Conservation (phyloP, 2,797 vertebrate species). For the Thamnophis elegans region DNA sequence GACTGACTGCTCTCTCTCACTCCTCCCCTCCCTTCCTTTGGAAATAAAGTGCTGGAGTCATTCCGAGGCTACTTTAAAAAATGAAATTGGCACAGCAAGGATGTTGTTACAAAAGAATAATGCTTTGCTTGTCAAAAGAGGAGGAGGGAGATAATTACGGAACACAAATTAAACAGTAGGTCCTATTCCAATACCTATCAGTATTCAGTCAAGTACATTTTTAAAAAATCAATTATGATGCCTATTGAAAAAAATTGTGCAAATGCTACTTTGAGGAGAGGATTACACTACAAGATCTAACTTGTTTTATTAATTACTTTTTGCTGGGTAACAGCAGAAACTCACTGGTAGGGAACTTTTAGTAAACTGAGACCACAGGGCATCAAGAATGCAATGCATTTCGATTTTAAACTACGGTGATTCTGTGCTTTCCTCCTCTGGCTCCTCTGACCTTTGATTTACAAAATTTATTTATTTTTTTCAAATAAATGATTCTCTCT, state of each 20-base stretch:
- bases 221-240: conserved; percentile 52
- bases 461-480: conserved; percentile 45
- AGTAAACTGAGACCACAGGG: conserved; percentile 24
- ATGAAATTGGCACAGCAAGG: background rate
- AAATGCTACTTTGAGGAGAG: conserved; percentile 51
- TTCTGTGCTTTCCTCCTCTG: conserved; percentile 35
- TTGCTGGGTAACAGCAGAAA: conserved; percentile 50
- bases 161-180: conserved; percentile 36
- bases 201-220: conserved; percentile 46
- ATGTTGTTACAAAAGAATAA: conserved; percentile 33
- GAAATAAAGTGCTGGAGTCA: background rate
- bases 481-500: conserved; percentile 31
- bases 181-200: conserved; percentile 53
- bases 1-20: background rate
- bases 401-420: conserved; percentile 51
- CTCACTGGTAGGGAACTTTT: conserved; percentile 48
- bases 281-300: conserved; percentile 63
- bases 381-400: conserved; percentile 62
- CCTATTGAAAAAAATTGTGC: conserved; percentile 59
- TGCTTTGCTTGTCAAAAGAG: rapidly evolving
- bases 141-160: conserved; percentile 30
- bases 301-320: conserved; percentile 63
- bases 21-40: background rate
- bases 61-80: conserved; percentile 6
- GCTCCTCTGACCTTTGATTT: conserved; percentile 39